Evolutionary conservation across 2,888 invertebrate genomes (phyloP).

Genomic region (Trilocha varians): DNA sequence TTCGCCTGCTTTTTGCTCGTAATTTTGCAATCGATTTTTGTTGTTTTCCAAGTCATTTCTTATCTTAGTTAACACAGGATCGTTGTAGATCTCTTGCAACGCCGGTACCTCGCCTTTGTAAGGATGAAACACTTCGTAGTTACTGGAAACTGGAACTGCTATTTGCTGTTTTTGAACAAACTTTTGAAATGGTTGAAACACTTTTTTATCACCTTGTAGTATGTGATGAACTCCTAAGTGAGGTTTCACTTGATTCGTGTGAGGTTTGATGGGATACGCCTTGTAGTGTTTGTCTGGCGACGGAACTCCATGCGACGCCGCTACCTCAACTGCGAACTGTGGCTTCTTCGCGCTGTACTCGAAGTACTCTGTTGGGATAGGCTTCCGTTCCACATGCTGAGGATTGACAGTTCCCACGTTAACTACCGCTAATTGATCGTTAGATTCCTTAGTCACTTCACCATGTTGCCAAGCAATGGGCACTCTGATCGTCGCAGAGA

Average conservation of each 20-base stretch:
- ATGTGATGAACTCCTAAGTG: conserved; percentile 47
- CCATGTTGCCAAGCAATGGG: conserved; percentile 45
- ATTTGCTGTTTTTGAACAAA: conserved; percentile 33
- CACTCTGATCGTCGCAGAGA: conserved; percentile 51
- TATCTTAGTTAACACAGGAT: conserved; percentile 49
- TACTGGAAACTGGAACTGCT: conserved; percentile 34
- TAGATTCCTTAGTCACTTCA: conserved; percentile 36
- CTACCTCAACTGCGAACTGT: conserved; percentile 51
- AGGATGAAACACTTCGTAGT: conserved; percentile 59
- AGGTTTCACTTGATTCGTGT: conserved; percentile 36
- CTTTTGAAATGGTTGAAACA: conserved; percentile 39
- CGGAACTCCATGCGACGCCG: conserved; percentile 50
- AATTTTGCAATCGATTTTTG: conserved; percentile 40
- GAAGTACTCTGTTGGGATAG: conserved; percentile 48
- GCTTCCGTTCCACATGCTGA: conserved; percentile 16
- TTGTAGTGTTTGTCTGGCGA: conserved; percentile 48
- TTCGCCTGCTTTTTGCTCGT: conserved; percentile 49
- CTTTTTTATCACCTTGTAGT: conserved; percentile 27
- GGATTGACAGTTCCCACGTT: conserved; percentile 24
- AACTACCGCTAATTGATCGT: conserved; percentile 27
- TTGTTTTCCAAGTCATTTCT: conserved; percentile 41
- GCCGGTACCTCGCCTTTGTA: conserved; percentile 54
- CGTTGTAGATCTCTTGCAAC: conserved; percentile 46
- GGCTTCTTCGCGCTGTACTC: conserved; percentile 57
- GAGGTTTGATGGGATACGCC: conserved; percentile 44